Evolutionary conservation across 1,140 invertebrate species (phyloP).

Genomic region (Trissolcus basalis): DNA sequence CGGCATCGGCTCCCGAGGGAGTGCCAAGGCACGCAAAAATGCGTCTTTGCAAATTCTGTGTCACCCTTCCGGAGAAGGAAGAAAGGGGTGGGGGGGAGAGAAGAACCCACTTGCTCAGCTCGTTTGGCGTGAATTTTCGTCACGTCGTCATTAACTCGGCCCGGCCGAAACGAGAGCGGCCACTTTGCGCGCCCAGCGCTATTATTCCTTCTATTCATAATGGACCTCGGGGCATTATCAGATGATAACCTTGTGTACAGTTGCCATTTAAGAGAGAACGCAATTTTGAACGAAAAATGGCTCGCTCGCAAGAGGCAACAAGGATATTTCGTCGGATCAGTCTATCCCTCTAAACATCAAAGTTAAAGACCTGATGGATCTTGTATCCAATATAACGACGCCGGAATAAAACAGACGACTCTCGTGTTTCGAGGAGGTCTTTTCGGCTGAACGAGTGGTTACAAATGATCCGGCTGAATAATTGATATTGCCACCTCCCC

Average conservation of each 20-base stretch:
- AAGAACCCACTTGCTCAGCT: too few species aligned
- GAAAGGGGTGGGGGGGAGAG: too few species aligned
- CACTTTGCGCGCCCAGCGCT: too few species aligned
- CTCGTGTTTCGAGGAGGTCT: slow-evolving; percentile 6
- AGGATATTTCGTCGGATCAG: not conserved
- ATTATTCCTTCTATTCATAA: slow-evolving; percentile 7
- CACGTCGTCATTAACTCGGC: slow-evolving; percentile 3
- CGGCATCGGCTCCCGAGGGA: slow-evolving; percentile 33
- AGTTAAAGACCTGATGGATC: slow-evolving; percentile 12
- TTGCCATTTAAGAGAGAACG: slow-evolving; percentile 6
- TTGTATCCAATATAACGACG: slow-evolving; percentile 15
- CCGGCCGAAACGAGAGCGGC: too few species aligned
- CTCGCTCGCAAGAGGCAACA: too few species aligned
- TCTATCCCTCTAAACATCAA: slow-evolving; percentile 22
- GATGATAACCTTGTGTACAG: slow-evolving; percentile 11
- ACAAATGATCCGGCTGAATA: slow-evolving; percentile 18
- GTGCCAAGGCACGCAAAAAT: slow-evolving; percentile 55
- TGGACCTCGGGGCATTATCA: slow-evolving; percentile 2
- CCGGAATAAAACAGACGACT: slow-evolving; percentile 18
- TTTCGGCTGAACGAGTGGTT: not conserved
- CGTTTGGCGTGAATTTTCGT: slow-evolving; percentile 9
- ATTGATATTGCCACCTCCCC: slow-evolving; percentile 1
- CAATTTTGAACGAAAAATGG: slow-evolving; percentile 1
- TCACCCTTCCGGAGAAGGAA: slow-evolving; percentile 20
- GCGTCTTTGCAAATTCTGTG: slow-evolving; percentile 40